Conservation (phyloP, 1,140 invertebrate species). For the Diorhabda elongata region DNA sequence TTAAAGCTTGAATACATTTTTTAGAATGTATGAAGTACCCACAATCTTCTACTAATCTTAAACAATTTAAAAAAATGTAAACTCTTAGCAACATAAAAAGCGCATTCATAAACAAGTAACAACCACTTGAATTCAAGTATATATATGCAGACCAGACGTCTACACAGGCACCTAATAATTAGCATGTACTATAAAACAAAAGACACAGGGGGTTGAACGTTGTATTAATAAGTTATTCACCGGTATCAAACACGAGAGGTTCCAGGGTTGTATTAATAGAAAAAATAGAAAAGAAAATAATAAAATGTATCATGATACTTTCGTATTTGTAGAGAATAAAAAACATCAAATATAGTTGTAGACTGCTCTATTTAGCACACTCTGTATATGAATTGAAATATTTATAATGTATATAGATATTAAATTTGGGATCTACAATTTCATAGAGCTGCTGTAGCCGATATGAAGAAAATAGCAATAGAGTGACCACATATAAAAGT, state of each 20-base stretch:
- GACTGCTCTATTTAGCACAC: too few relatives aligned
- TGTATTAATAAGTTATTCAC: background rate
- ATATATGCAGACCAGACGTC: constrained; percentile 1
- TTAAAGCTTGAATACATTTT: too few relatives aligned
- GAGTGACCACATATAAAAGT: too few relatives aligned
- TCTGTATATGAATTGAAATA: too few relatives aligned
- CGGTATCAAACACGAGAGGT: background rate
- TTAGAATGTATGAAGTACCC: too few relatives aligned
- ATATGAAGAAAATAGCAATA: too few relatives aligned
- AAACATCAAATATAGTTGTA: too few relatives aligned
- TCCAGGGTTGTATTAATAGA: background rate
- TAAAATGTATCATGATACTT: too few relatives aligned
- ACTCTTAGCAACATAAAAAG: background rate
- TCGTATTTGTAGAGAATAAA: too few relatives aligned
- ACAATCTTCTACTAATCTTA: background rate
- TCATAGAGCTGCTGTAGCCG: too few relatives aligned
- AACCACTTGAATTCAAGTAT: background rate
- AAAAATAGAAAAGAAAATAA: background rate
- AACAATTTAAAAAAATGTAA: background rate
- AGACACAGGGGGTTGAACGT: background rate
- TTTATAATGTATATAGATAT: too few relatives aligned
- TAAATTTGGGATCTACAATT: too few relatives aligned
- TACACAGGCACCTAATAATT: background rate
- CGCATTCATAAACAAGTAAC: background rate
- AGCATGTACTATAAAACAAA: background rate